Percentiles rank a stretch among this genome's conserved stretches.
Evolutionary conservation across 2,888 invertebrate species (phyloP).

Genomic region (Gymnocheta viridis): DNA sequence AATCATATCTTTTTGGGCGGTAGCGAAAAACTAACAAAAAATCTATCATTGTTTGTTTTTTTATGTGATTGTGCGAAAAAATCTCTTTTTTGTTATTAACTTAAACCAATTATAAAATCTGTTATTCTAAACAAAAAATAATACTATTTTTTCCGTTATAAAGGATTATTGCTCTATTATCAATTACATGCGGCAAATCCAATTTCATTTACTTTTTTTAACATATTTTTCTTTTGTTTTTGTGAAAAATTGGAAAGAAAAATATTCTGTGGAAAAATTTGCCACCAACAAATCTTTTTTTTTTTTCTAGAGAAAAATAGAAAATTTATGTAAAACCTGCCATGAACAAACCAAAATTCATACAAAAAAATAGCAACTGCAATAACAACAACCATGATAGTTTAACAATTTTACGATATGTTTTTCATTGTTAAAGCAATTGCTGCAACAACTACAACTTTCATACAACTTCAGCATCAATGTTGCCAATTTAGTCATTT

Average conservation of each 20-base stretch:
- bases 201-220: constrained; percentile 36
- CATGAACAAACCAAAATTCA: constrained; percentile 45
- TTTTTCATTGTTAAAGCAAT: constrained; percentile 63
- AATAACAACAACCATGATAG: constrained; percentile 43
- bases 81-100: background rate
- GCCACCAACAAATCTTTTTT: constrained; percentile 54
- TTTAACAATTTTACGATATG: constrained; percentile 65
- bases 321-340: constrained; percentile 50
- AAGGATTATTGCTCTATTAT: constrained; percentile 52
- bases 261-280: constrained; percentile 5
- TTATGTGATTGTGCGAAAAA: background rate
- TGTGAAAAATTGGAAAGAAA: background rate
- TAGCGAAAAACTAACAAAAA: no score
- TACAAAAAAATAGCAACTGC: constrained; percentile 33
- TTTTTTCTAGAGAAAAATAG: constrained; percentile 25
- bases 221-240: background rate
- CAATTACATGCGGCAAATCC: constrained; percentile 30
- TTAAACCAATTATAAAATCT: constrained; percentile 29
- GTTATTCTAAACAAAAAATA: background rate
- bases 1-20: no score
- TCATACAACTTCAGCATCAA: constrained; percentile 29
- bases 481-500: no score
- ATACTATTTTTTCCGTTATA: background rate
- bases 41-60: no score
- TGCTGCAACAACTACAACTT: constrained; percentile 53